A percentile compares a stretch with the other conserved stretches of the same genome.
phyloP scores from a whole-genome alignment of 2,888 invertebrate species.

The Diaperis boleti region DNA sequence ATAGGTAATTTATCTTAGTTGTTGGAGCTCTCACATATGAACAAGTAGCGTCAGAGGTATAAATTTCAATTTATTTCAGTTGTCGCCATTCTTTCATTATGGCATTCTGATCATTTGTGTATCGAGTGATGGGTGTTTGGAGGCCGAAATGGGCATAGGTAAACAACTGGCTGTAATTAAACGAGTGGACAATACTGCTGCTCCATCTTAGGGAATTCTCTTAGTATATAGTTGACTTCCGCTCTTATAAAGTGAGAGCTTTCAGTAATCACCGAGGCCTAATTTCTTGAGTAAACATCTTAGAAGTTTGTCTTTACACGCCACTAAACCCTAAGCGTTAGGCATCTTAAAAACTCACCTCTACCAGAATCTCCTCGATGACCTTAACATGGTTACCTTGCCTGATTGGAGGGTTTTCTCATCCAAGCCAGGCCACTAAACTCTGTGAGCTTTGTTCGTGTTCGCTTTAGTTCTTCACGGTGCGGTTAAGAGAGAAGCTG shows the following conservation, averaged over 20 bases:
- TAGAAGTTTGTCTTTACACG: not conserved
- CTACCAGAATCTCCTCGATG: slow-evolving; percentile 39
- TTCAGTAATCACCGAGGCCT: slow-evolving; percentile 21
- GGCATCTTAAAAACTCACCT: slow-evolving; percentile 21
- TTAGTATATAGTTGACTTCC: slow-evolving; percentile 24
- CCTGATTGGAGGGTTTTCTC: slow-evolving; percentile 38
- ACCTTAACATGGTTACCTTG: slow-evolving; percentile 54
- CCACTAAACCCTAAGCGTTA: slow-evolving; percentile 8
- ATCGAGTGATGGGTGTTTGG: slow-evolving; percentile 12
- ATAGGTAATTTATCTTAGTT: slow-evolving; percentile 44
- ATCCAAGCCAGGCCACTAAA: slow-evolving; percentile 42
- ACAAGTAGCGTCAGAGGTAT: slow-evolving; percentile 43
- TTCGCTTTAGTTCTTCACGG: slow-evolving; percentile 48
- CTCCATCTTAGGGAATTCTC: not conserved
- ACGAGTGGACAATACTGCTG: slow-evolving; percentile 13
- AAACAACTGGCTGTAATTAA: too few relatives aligned
- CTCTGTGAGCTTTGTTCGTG: slow-evolving; percentile 41
- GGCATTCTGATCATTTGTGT: slow-evolving; percentile 38
- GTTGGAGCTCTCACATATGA: slow-evolving; percentile 25
- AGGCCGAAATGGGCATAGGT: too few relatives aligned
- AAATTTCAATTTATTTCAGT: slow-evolving; percentile 42
- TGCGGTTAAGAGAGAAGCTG: slow-evolving; percentile 31
- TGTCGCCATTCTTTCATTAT: slow-evolving; percentile 42
- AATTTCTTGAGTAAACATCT: slow-evolving; percentile 18
- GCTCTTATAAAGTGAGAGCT: slow-evolving; percentile 14